These are phyloP conservation scores for Molorchus minor DNA, from an alignment of 2,888 invertebrate species.

Conservation along the genomic window DNA sequence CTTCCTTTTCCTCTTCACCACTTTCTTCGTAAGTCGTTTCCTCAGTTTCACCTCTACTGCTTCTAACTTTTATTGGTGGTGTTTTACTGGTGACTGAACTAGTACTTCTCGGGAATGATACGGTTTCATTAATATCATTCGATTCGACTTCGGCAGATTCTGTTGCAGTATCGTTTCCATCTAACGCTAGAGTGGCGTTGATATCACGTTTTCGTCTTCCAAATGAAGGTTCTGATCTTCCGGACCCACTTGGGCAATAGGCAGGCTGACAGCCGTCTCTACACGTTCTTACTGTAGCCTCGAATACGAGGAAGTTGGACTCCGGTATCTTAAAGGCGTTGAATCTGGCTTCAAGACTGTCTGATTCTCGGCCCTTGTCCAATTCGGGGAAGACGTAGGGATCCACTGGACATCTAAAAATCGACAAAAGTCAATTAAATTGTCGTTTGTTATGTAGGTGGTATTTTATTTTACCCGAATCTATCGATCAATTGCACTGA, in stretches of 20 bases:
- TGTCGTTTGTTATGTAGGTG: conserved; percentile 1
- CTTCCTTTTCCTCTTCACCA: conserved; percentile 64
- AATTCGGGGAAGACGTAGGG: conserved; percentile 91
- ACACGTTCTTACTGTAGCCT: conserved; percentile 90
- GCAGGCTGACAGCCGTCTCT: conserved; percentile 91
- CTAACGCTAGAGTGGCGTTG: conserved; percentile 52
- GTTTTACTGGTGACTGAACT: conserved; percentile 9
- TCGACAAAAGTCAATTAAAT: not conserved
- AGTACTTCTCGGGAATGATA: conserved; percentile 58
- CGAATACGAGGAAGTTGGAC: conserved; percentile 92
- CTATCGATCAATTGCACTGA: conserved; percentile 90
- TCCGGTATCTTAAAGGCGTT: conserved; percentile 95
- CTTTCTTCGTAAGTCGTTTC: conserved; percentile 62
- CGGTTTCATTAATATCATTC: conserved; percentile 49
- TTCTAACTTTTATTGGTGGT: conserved; percentile 12
- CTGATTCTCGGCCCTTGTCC: conserved; percentile 84
- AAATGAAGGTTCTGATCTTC: conserved; percentile 83
- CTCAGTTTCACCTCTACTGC: conserved; percentile 53
- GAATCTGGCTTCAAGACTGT: conserved; percentile 89
- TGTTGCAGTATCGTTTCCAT: conserved; percentile 42
- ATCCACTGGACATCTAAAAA: conserved; percentile 85
- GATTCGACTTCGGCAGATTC: conserved; percentile 24
- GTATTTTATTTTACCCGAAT: conserved; percentile 73
- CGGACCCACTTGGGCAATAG: conserved; percentile 78
- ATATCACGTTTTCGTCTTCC: conserved; percentile 73